Evolutionary conservation across 2,888 invertebrate genomes (phyloP), one percentile per base, ranked within the genome.

Genomic region (Erannis defoliaria): DNA sequence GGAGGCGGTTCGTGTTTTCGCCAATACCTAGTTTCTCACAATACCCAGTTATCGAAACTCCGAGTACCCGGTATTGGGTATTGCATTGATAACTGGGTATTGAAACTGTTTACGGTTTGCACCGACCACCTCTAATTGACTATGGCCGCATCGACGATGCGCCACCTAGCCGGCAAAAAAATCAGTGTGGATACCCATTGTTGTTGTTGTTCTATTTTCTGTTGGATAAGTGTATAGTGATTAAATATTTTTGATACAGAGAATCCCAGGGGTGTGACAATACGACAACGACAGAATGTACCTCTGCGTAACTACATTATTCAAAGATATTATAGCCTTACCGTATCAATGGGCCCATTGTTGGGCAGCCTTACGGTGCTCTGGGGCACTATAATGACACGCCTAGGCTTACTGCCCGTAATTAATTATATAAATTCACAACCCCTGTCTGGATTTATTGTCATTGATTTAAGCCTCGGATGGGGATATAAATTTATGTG

Each of bases 371-470:
- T 62, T 76, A 87, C 80, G 82, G 81, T 72, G 79, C 88, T 85
- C 85, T 61, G 67, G 88, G 87, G 88, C 76, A 74, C 80, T 75
- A 78, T 88, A 85, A 84, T 76, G 77, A 62, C 74, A 69, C 70
- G 70, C 74, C 76, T 71, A 74, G 78, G 81, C 80, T 84, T 86
- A 86, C 80, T 73, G 69, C 64, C 72, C 73, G 76, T 86, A 84
- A 89, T 89, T 89, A 89, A 89, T 89, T 88, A 86, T 83, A 78
- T 75, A 80, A 85, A 81, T 85, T 83, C 78, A 77, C 73, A 70
- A 77, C 76, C 75, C 77, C 76, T 76, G 73, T 73, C 65, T 50
- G 65, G 62, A 71, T 71, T 68, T 71, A 71, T 65, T 62, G 62
- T 64, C 81, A 80, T 82, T 80, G 82, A 73, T 81, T 75, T 73